phyloP scores from a whole-genome alignment of 2,797 vertebrate genomes.

The Takifugu rubripes region DNA sequence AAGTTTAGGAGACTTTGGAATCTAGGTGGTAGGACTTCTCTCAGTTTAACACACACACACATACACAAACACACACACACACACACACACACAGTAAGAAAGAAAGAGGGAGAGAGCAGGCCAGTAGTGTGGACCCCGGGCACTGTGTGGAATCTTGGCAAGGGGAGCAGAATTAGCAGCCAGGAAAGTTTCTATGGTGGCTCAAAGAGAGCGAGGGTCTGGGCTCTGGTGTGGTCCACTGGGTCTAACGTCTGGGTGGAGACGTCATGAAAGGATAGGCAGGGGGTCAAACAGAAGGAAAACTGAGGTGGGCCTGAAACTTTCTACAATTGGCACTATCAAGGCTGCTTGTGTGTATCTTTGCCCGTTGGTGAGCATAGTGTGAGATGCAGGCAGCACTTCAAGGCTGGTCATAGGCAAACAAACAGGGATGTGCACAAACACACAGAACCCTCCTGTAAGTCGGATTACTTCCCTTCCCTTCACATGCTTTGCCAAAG shows the following conservation, averaged over 20 bases:
- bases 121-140: slow-evolving; percentile 58
- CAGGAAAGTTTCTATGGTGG: slow-evolving; percentile 74
- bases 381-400: slow-evolving; percentile 36
- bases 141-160: slow-evolving; percentile 74
- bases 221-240: slow-evolving; percentile 66
- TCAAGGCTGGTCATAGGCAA: slow-evolving; percentile 37
- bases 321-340: slow-evolving; percentile 45
- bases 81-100: slow-evolving; percentile 32
- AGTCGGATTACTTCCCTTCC: slow-evolving; percentile 41
- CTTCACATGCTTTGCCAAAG: slow-evolving; percentile 54
- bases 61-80: slow-evolving; percentile 33
- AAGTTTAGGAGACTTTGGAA: slow-evolving; percentile 33
- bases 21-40: slow-evolving; percentile 38
- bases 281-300: slow-evolving; percentile 44
- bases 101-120: slow-evolving; percentile 39
- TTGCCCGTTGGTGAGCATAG: slow-evolving; percentile 15
- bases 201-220: slow-evolving; percentile 54
- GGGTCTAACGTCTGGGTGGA: slow-evolving; percentile 47
- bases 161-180: slow-evolving; percentile 48
- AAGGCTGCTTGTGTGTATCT: slow-evolving; percentile 15
- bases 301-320: slow-evolving; percentile 35
- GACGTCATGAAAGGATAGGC: slow-evolving; percentile 44
- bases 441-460: slow-evolving; percentile 28
- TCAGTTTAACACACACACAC: slow-evolving; percentile 25
- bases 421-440: slow-evolving; percentile 44